Evolutionary conservation across 2,797 vertebrate species (phyloP).

Genomic region (Rhadinocentrus ornatus): DNA sequence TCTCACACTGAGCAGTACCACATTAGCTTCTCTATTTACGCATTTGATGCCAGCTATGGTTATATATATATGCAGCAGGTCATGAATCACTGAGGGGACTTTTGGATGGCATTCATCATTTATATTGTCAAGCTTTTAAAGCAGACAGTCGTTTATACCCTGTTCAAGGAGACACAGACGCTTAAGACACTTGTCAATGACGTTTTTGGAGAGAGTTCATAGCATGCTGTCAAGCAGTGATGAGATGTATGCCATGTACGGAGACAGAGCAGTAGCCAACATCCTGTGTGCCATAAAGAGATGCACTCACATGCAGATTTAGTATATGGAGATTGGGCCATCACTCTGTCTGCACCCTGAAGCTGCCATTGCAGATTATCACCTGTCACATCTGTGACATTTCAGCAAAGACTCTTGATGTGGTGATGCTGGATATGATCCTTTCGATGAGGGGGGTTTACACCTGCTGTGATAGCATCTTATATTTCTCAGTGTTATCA

Average conservation of each 20-base stretch:
- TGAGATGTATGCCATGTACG: slow-evolving; percentile 43
- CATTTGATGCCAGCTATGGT: slow-evolving; percentile 57
- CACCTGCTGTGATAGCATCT: slow-evolving; percentile 11
- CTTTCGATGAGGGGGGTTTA: slow-evolving; percentile 27
- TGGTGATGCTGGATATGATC: slow-evolving; percentile 58
- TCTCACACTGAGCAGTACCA: slow-evolving; percentile 29
- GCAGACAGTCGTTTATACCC: slow-evolving; percentile 59
- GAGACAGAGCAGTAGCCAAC: slow-evolving; percentile 49
- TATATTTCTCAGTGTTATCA: slow-evolving; percentile 65
- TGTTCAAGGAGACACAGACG: slow-evolving; percentile 69
- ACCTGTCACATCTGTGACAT: slow-evolving; percentile 72
- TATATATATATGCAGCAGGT: slow-evolving; percentile 40
- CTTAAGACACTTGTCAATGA: slow-evolving; percentile 67
- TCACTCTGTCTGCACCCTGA: slow-evolving; percentile 34
- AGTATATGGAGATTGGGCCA: slow-evolving; percentile 58
- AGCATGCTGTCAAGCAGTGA: slow-evolving; percentile 57
- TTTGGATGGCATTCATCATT: slow-evolving; percentile 59
- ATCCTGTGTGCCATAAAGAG: slow-evolving; percentile 50
- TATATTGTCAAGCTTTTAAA: slow-evolving; percentile 68
- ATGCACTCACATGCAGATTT: slow-evolving; percentile 48
- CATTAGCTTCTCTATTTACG: slow-evolving; percentile 62
- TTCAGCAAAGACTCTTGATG: slow-evolving; percentile 63
- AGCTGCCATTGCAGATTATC: slow-evolving; percentile 68
- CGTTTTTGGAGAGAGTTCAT: slow-evolving; percentile 57
- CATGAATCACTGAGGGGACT: slow-evolving; percentile 63